Percentiles rank a stretch among this genome's conserved stretches.
These are phyloP conservation scores for Ectobius pallidus DNA, from an alignment of 2,888 invertebrate genomes.

Conservation along the genomic window DNA sequence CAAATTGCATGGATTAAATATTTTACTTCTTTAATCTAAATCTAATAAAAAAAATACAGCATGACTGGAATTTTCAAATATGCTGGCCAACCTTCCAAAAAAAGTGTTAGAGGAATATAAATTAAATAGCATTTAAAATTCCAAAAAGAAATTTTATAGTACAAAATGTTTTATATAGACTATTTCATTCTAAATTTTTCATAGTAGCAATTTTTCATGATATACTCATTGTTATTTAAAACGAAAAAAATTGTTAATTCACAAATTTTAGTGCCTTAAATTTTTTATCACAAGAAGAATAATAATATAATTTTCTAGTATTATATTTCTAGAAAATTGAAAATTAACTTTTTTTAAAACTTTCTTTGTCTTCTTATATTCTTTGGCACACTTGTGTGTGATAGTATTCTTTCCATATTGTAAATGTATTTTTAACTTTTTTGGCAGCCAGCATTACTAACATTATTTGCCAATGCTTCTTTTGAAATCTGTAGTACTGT, in stretches of 20 bases:
- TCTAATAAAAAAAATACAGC: too few relatives aligned
- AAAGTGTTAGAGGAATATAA: conserved; percentile 21
- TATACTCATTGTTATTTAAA: conserved; percentile 27
- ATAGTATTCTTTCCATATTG: conserved; percentile 12
- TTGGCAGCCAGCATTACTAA: conserved; percentile 34
- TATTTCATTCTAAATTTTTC: conserved; percentile 38
- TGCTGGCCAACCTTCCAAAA: conserved; percentile 38
- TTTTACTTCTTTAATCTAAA: not conserved
- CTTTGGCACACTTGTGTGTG: conserved; percentile 28
- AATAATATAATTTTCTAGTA: conserved; percentile 34
- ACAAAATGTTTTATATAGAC: conserved; percentile 34
- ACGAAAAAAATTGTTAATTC: conserved; percentile 33
- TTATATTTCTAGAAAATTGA: conserved; percentile 31
- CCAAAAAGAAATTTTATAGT: conserved; percentile 29
- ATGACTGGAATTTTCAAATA: conserved; percentile 24
- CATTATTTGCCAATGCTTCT: conserved; percentile 13
- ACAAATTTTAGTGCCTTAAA: conserved; percentile 41
- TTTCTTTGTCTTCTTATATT: conserved; percentile 24
- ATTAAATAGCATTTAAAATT: conserved; percentile 24
- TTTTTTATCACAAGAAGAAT: conserved; percentile 30
- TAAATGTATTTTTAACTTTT: not conserved
- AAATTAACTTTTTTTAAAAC: conserved; percentile 15
- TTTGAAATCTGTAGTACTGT: conserved; percentile 1
- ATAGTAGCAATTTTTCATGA: conserved; percentile 32
- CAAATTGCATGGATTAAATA: conserved; percentile 1